Evolutionary conservation across 2,888 invertebrate genomes (phyloP).

Genomic region (Oscheius myriophilus): DNA sequence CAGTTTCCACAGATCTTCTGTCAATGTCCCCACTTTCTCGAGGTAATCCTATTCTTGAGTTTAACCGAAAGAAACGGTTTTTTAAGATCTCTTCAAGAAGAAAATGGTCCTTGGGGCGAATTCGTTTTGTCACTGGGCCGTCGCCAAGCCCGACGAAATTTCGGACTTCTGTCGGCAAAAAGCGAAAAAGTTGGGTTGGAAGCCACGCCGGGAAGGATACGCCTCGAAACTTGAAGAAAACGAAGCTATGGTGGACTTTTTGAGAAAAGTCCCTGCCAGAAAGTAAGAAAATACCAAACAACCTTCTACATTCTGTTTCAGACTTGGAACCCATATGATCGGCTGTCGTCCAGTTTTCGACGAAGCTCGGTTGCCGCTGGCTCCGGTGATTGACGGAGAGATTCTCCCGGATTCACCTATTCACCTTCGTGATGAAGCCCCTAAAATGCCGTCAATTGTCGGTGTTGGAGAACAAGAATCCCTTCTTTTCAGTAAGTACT

Average conservation of each 20-base stretch:
- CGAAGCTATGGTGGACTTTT: slow-evolving; percentile 54
- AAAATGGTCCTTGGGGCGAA: slow-evolving; percentile 65
- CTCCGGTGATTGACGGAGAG: slow-evolving; percentile 68
- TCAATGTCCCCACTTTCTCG: slow-evolving; percentile 59
- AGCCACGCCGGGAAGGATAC: slow-evolving; percentile 39
- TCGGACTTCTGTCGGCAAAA: slow-evolving; percentile 59
- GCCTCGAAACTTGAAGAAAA: slow-evolving; percentile 56
- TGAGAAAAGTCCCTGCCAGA: slow-evolving; percentile 54
- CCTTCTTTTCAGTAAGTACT: slow-evolving; percentile 58
- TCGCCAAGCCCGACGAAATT: slow-evolving; percentile 44
- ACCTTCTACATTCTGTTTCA: slow-evolving; percentile 26
- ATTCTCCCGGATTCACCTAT: slow-evolving; percentile 51
- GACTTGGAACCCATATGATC: slow-evolving; percentile 58
- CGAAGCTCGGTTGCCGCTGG: slow-evolving; percentile 56
- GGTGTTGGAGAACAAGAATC: slow-evolving; percentile 65
- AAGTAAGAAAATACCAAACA: slow-evolving; percentile 39
- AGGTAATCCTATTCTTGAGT: slow-evolving; percentile 31
- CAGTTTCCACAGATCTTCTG: slow-evolving; percentile 60
- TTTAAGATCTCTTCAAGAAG: slow-evolving; percentile 59
- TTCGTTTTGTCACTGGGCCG: slow-evolving; percentile 62
- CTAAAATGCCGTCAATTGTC: slow-evolving; percentile 54
- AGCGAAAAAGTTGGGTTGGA: slow-evolving; percentile 62
- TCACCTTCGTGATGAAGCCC: slow-evolving; percentile 54
- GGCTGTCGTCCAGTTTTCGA: slow-evolving; percentile 55
- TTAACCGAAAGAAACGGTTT: not conserved